These are phyloP conservation scores for Carduelis carduelis DNA, from an alignment of 2,797 vertebrate genomes.

Conservation along the genomic window DNA sequence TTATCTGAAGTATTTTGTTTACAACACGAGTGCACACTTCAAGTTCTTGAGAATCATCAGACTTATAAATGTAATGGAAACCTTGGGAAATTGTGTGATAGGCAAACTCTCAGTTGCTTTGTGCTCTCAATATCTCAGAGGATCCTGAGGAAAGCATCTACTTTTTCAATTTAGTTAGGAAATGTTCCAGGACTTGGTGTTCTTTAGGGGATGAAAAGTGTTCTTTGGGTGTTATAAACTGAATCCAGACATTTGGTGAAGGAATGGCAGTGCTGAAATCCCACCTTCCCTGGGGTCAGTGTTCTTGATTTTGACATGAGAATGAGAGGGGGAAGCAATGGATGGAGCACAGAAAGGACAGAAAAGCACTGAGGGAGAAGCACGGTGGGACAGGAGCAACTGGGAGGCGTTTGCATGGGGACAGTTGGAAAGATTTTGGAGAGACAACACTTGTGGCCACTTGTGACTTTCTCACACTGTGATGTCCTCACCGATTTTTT, in stretches of 20 bases:
- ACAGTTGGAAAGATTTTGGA: not conserved
- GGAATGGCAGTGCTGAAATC: not conserved
- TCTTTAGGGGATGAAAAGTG: not conserved
- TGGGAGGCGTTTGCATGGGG: not conserved
- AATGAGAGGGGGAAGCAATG: not conserved
- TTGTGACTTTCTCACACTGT: not conserved
- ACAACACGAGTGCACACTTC: not conserved
- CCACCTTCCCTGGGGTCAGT: not conserved
- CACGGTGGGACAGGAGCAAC: not conserved
- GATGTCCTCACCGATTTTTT: not conserved
- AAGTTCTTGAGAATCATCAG: constrained; percentile 35
- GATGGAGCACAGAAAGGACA: not conserved
- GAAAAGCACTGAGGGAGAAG: not conserved
- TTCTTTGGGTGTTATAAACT: not conserved
- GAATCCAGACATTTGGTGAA: not conserved
- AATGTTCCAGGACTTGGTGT: not conserved
- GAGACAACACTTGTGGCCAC: fast-evolving
- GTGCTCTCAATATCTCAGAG: not conserved
- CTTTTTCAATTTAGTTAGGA: not conserved
- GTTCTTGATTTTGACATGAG: not conserved
- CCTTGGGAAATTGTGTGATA: not conserved
- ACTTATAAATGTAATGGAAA: not conserved
- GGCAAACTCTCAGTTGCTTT: not conserved
- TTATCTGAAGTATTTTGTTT: constrained; percentile 60
- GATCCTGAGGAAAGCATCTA: not conserved